Evolutionary conservation across 2,888 invertebrate species (phyloP).

Genomic region (Microchrysa polita): DNA sequence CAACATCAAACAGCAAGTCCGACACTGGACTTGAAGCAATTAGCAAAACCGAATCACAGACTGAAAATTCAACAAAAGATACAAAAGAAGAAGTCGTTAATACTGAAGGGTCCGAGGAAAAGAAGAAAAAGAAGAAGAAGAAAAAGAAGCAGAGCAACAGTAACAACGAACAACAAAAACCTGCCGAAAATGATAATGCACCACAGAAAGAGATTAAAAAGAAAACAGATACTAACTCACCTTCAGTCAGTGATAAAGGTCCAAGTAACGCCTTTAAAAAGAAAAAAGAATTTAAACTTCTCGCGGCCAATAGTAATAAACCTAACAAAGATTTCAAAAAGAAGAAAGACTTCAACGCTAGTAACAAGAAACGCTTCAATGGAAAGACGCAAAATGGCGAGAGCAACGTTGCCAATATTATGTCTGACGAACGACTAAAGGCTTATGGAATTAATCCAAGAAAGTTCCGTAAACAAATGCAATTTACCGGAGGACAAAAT

Average conservation of each 20-base stretch:
- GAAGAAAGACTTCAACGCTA: conserved; percentile 6
- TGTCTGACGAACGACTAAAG: conserved; percentile 83
- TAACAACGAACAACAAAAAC: too few species aligned
- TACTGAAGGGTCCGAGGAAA: conserved; percentile 49
- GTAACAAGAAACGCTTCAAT: conserved; percentile 52
- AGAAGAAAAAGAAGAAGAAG: conserved; percentile 52
- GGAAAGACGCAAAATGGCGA: conserved; percentile 53
- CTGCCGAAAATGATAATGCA: neutral
- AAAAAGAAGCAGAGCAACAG: conserved; percentile 8
- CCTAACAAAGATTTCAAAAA: conserved; percentile 50
- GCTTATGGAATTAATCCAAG: conserved; percentile 94
- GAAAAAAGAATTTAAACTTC: too few species aligned
- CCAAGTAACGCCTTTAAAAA: too few species aligned
- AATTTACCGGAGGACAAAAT: conserved; percentile 54
- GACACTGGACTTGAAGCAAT: neutral
- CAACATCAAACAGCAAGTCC: conserved; percentile 3
- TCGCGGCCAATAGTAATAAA: conserved; percentile 38
- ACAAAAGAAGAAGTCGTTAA: conserved; percentile 7
- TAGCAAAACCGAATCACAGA: neutral
- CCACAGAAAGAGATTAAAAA: neutral
- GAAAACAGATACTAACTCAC: too few species aligned
- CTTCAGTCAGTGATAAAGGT: too few species aligned
- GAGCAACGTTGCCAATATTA: conserved; percentile 52
- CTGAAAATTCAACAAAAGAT: neutral
- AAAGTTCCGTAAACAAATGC: conserved; percentile 68